Evolutionary conservation across 2,797 vertebrate genomes (phyloP).

Genomic region (Loriculus beryllinus): DNA sequence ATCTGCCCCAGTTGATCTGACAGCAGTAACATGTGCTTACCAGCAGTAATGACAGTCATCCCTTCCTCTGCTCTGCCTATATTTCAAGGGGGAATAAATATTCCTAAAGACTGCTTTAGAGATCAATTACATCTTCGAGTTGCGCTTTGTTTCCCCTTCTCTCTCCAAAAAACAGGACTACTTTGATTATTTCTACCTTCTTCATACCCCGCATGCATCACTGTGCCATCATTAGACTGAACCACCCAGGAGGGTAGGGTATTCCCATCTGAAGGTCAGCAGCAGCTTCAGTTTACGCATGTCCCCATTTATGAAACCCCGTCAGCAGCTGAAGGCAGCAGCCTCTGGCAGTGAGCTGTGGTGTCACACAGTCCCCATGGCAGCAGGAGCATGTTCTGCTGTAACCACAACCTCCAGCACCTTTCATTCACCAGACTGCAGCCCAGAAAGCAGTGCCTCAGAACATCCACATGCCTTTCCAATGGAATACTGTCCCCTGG

Average conservation of each 20-base stretch:
- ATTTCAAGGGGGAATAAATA: neutral
- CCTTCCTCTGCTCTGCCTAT: neutral
- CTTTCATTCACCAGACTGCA: neutral
- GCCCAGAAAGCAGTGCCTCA: neutral
- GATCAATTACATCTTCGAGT: neutral
- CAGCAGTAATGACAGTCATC: neutral
- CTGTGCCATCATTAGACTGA: neutral
- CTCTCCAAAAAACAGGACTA: neutral
- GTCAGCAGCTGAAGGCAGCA: neutral
- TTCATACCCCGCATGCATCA: neutral
- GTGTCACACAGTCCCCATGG: neutral
- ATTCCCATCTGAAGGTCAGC: neutral
- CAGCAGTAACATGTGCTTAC: fast-evolving
- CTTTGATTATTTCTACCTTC: neutral
- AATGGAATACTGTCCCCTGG: neutral
- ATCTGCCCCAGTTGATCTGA: neutral
- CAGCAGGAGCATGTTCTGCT: fast-evolving
- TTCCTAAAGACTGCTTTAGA: neutral
- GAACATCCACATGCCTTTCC: neutral
- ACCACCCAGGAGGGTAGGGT: neutral
- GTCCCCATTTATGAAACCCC: neutral
- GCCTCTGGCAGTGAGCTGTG: neutral
- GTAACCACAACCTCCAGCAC: neutral
- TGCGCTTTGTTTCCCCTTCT: neutral
- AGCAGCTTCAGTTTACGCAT: neutral